Conservation (phyloP, 2,113 vertebrate genomes). For the Pygoscelis adeliae region DNA sequence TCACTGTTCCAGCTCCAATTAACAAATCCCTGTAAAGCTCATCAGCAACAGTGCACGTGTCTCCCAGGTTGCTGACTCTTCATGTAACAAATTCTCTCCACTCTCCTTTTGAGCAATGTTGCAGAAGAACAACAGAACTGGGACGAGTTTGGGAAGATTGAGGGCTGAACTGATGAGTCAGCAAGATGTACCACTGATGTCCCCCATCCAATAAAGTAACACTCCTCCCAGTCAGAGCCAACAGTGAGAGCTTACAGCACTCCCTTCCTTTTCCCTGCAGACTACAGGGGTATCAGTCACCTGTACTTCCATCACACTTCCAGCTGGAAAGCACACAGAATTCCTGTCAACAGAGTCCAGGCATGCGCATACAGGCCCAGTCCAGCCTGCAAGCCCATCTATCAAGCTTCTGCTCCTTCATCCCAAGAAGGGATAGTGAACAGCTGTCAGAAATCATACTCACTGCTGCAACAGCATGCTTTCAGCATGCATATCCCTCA, state of each 20-base stretch:
- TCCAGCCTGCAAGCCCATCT: not conserved
- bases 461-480: not conserved
- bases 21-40: not conserved
- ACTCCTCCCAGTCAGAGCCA: not conserved
- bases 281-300: not conserved
- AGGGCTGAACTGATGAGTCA: not conserved
- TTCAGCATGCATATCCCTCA: not conserved
- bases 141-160: not conserved
- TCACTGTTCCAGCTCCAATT: not conserved
- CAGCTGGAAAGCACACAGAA: not conserved
- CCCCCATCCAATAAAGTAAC: not conserved
- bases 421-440: not conserved
- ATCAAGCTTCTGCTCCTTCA: not conserved
- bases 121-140: not conserved
- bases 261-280: not conserved
- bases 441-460: not conserved
- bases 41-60: not conserved
- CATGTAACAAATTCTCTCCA: not conserved
- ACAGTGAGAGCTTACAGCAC: not conserved
- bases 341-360: not conserved
- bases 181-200: not conserved
- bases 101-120: not conserved
- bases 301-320: not conserved
- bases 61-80: not conserved
- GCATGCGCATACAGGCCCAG: accelerated